These are phyloP conservation scores for Gambelia wislizenii DNA, from an alignment of 2,797 vertebrate genomes.

Conservation along the genomic window DNA sequence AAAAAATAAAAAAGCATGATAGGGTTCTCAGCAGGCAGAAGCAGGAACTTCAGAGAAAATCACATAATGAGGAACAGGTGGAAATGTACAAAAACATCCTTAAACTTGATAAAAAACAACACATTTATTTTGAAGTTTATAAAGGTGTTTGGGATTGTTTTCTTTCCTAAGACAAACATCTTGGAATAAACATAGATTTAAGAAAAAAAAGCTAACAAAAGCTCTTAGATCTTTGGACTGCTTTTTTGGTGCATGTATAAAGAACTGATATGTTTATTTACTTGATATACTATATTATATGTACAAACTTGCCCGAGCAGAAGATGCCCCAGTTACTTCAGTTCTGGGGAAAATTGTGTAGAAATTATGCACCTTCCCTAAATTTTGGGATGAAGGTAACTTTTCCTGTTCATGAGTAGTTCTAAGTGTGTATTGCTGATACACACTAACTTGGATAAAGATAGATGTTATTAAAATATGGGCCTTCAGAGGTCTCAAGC, in stretches of 20 bases:
- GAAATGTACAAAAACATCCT: slow-evolving; percentile 43
- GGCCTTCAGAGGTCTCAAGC: not conserved
- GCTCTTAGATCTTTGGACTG: not conserved
- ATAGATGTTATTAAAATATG: not conserved
- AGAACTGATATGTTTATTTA: not conserved
- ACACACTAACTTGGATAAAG: not conserved
- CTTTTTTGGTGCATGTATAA: not conserved
- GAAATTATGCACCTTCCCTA: not conserved
- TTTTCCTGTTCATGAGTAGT: not conserved
- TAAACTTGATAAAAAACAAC: slow-evolving; percentile 48
- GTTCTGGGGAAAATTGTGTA: not conserved
- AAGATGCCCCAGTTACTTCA: not conserved
- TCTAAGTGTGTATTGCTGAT: not conserved
- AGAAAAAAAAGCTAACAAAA: slow-evolving; percentile 2
- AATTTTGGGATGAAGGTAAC: not conserved
- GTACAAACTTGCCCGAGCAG: not conserved
- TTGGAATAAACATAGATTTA: slow-evolving; percentile 8
- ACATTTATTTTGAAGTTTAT: slow-evolving; percentile 26
- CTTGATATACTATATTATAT: not conserved
- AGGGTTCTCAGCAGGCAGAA: slow-evolving; percentile 40
- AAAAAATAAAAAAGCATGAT: slow-evolving; percentile 40
- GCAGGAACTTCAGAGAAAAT: slow-evolving; percentile 17
- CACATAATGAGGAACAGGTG: slow-evolving; percentile 46
- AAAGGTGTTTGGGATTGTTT: not conserved
- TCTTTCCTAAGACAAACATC: not conserved